Conservation (phyloP, 2,888 invertebrate genomes). For the Crossocerus cetratus region DNA sequence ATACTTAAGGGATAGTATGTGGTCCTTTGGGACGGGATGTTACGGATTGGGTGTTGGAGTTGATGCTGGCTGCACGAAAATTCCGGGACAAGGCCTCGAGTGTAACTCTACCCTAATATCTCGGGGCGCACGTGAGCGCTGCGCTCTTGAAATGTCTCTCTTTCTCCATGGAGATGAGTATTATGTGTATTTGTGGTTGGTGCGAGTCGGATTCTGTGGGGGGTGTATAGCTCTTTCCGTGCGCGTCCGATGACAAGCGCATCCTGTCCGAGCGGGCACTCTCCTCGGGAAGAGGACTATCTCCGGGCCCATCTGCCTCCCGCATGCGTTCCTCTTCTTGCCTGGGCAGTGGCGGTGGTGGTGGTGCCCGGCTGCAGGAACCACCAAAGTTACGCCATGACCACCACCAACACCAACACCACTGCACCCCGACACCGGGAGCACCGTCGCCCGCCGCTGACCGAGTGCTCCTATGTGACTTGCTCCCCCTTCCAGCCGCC, state of each 20-base stretch:
- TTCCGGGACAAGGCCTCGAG: too few relatives aligned
- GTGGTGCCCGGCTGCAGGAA: background rate
- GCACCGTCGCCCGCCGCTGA: background rate
- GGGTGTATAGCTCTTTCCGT: conserved; percentile 7
- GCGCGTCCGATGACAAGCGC: conserved; percentile 55
- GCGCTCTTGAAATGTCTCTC: background rate
- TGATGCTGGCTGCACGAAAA: too few relatives aligned
- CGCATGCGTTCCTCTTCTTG: conserved; percentile 21
- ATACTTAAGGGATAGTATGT: too few relatives aligned
- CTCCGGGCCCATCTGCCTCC: conserved; percentile 65
- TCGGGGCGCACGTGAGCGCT: background rate
- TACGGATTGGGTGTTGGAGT: too few relatives aligned
- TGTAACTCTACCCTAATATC: background rate
- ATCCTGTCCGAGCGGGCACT: conserved; percentile 57
- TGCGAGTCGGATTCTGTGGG: too few relatives aligned
- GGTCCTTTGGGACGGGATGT: too few relatives aligned
- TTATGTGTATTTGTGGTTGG: too few relatives aligned
- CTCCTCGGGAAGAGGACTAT: conserved; percentile 61
- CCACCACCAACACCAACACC: conserved; percentile 13
- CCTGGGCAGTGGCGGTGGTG: background rate
- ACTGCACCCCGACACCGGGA: background rate
- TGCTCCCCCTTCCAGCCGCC: background rate
- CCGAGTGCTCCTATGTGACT: conserved; percentile 8
- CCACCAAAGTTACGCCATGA: conserved; percentile 26
- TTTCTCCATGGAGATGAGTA: background rate